A percentile compares a stretch with the other conserved stretches of the same genome.
Evolutionary conservation across 2,797 vertebrate genomes (phyloP).

Genomic region (Prionace glauca): DNA sequence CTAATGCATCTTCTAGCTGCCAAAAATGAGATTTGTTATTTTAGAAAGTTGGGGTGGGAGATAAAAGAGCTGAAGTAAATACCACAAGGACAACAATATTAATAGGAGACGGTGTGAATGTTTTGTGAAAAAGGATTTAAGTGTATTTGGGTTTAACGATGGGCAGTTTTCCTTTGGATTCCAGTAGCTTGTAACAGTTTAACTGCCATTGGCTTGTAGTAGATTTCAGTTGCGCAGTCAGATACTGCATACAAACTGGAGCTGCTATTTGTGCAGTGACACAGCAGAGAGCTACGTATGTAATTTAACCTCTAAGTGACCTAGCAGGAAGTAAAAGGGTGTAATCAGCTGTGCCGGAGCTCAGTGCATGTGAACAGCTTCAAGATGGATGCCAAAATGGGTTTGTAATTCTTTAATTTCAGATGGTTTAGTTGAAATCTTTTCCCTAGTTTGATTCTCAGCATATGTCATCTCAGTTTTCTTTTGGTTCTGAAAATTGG

Average conservation of each 20-base stretch:
- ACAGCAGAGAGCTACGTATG: slow-evolving; percentile 43
- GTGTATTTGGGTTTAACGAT: background rate
- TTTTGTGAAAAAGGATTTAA: background rate
- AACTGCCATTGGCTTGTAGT: background rate
- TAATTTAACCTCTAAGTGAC: slow-evolving; percentile 46
- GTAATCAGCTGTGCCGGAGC: slow-evolving; percentile 47
- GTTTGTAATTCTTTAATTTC: slow-evolving; percentile 59
- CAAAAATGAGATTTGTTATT: background rate
- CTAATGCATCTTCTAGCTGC: background rate
- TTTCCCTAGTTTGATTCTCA: background rate
- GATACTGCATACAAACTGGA: slow-evolving; percentile 17
- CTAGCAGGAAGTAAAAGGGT: slow-evolving; percentile 55
- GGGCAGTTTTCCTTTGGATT: background rate
- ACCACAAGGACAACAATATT: background rate
- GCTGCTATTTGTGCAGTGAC: slow-evolving; percentile 40
- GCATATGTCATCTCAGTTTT: background rate
- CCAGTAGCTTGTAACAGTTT: background rate
- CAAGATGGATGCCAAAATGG: slow-evolving; percentile 82
- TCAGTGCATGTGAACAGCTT: slow-evolving; percentile 53
- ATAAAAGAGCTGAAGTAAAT: background rate
- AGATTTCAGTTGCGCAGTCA: slow-evolving; percentile 28
- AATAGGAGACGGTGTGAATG: background rate
- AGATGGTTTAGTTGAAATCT: background rate
- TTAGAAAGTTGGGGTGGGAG: background rate
- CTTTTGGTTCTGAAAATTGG: background rate